Percentiles rank a stretch among this genome's conserved stretches.
Conservation (phyloP, 2,888 invertebrate species). For the Eupithecia centaureata region DNA sequence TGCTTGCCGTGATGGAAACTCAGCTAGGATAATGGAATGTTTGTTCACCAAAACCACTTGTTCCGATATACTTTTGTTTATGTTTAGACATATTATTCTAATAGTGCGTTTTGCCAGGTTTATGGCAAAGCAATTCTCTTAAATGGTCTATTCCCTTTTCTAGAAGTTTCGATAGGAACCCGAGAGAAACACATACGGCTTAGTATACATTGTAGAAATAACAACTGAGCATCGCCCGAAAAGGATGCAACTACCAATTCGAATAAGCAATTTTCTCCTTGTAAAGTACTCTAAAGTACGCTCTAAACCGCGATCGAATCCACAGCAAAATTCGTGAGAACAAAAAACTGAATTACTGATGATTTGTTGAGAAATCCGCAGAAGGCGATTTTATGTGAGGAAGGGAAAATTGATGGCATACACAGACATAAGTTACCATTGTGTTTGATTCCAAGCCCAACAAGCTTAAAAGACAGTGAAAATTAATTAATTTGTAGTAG, state of each 20-base stretch:
- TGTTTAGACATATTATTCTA: neutral
- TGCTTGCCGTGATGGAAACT: no score
- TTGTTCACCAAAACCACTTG: no score
- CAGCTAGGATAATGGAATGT: no score
- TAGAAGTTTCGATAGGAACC: neutral
- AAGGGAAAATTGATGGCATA: conserved; percentile 22
- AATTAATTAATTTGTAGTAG: no score
- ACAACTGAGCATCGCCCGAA: conserved; percentile 18
- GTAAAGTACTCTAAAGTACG: conserved; percentile 61
- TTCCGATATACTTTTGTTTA: no score
- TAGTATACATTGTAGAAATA: conserved; percentile 3
- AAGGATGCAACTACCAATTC: conserved; percentile 49
- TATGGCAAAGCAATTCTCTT: neutral
- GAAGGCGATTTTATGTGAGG: conserved; percentile 68
- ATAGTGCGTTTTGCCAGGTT: neutral
- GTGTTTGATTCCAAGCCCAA: neutral
- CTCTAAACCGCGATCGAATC: conserved; percentile 65
- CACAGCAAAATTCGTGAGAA: conserved; percentile 73
- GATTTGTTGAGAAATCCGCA: conserved; percentile 81
- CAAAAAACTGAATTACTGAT: conserved; percentile 77
- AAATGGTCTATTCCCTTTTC: neutral
- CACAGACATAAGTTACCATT: neutral
- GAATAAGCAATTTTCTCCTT: conserved; percentile 68
- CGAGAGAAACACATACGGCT: neutral
- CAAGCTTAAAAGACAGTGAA: no score